Percentiles rank a stretch among this genome's conserved stretches.
Evolutionary conservation across 2,888 invertebrate species (phyloP).

Genomic region (Fabriciana adippe): DNA sequence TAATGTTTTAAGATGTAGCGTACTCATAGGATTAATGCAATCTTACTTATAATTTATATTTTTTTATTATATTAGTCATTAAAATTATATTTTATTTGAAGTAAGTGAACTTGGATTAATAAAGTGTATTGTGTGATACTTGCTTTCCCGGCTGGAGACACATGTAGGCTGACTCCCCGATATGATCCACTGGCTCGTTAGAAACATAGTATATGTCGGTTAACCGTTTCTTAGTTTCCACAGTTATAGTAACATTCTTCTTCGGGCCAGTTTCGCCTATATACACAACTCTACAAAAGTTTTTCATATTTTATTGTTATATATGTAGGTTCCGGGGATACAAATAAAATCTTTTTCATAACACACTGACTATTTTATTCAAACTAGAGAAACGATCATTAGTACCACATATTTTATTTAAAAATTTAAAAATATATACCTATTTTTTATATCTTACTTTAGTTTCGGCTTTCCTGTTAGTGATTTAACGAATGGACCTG

Average conservation of each 20-base stretch:
- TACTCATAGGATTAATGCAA: too few species aligned
- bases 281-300: constrained; percentile 65
- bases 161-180: constrained; percentile 83
- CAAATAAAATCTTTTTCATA: too few species aligned
- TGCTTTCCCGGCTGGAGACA: constrained; percentile 83
- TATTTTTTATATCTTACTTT: constrained; percentile 68
- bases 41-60: too few species aligned
- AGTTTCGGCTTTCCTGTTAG: constrained; percentile 84
- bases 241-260: constrained; percentile 68
- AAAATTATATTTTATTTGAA: too few species aligned
- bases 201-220: constrained; percentile 82
- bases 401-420: too few species aligned
- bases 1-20: too few species aligned
- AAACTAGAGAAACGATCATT: too few species aligned
- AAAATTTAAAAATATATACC: not conserved
- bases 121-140: constrained; percentile 35
- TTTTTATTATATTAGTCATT: too few species aligned
- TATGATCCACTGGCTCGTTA: constrained; percentile 64
- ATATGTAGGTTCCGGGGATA: too few species aligned
- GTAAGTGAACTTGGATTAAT: too few species aligned
- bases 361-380: too few species aligned
- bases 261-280: constrained; percentile 69
- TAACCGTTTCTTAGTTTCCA: constrained; percentile 70
- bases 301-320: not conserved
- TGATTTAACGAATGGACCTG: constrained; percentile 82